Conservation (phyloP, 30 jellyfish, hydroid and myxozoan genomes). For the Calvadosia cruxmelitensis region DNA sequence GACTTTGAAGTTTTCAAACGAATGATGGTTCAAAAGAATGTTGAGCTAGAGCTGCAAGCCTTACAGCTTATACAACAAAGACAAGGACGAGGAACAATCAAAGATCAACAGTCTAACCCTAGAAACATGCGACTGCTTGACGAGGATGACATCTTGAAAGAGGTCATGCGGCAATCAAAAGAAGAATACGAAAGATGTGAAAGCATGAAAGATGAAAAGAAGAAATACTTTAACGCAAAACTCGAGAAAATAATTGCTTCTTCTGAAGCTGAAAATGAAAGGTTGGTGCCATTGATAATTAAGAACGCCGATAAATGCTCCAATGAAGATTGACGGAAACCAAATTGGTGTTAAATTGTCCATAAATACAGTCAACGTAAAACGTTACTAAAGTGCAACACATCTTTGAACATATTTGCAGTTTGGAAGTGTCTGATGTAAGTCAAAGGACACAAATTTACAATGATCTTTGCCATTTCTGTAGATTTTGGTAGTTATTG, state of each 20-base stretch:
- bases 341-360: too few species aligned
- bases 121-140: constrained; percentile 9
- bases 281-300: too few species aligned
- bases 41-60: constrained; percentile 91
- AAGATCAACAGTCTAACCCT: constrained; percentile 4
- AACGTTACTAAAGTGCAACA: too few species aligned
- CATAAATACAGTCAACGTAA: too few species aligned
- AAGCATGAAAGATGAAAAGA: constrained; percentile 5
- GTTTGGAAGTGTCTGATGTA: too few species aligned
- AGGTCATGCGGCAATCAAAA: constrained; percentile 52
- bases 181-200: constrained; percentile 59
- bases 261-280: constrained; percentile 23
- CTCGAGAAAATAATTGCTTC: constrained; percentile 26
- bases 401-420: too few species aligned
- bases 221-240: constrained; percentile 3
- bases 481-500: too few species aligned
- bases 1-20: constrained; percentile 78
- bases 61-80: constrained; percentile 61
- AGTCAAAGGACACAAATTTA: too few species aligned
- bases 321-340: too few species aligned
- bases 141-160: constrained; percentile 63
- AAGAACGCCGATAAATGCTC: too few species aligned
- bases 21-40: constrained; percentile 89
- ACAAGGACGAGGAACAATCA: constrained; percentile 19
- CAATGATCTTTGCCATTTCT: too few species aligned